Conservation (phyloP, 2,797 vertebrate species). For the Sebastes trivittatus region DNA sequence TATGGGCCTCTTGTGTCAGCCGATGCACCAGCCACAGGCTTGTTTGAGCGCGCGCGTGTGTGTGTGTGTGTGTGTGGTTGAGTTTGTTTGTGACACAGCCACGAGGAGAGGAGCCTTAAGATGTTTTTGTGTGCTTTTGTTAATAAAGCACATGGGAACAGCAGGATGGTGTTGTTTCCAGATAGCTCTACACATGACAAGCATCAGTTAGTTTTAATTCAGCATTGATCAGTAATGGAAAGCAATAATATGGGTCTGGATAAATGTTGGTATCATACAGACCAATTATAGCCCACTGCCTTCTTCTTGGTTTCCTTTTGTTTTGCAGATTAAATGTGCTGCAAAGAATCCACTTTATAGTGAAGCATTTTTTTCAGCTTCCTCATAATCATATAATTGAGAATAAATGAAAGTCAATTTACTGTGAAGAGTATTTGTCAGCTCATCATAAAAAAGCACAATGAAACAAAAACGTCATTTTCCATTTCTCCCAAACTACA, state of each 20-base stretch:
- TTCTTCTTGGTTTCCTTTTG: constrained; percentile 6
- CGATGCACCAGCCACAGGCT: constrained; percentile 43
- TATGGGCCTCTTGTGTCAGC: constrained; percentile 61
- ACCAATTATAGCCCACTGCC: not conserved
- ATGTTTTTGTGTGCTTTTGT: constrained; percentile 1
- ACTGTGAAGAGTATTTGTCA: constrained; percentile 19
- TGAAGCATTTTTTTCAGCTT: not conserved
- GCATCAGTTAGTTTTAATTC: not conserved
- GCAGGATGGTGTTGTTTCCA: not conserved
- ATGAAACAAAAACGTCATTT: not conserved
- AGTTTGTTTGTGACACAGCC: constrained; percentile 4
- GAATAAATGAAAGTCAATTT: constrained; percentile 35
- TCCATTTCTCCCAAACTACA: not conserved
- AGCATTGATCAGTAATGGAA: not conserved
- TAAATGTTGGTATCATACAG: not conserved
- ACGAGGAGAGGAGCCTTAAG: not conserved
- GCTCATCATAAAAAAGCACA: constrained; percentile 28
- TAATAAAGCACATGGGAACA: not conserved
- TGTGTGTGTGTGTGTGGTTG: not conserved
- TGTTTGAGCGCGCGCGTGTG: not conserved
- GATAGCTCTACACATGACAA: not conserved
- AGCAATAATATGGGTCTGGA: not conserved
- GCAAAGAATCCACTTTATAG: not conserved
- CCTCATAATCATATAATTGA: constrained; percentile 25
- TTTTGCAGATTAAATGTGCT: constrained; percentile 4